Conservation (phyloP, 2,888 invertebrate species). For the Chironomus riparius region DNA sequence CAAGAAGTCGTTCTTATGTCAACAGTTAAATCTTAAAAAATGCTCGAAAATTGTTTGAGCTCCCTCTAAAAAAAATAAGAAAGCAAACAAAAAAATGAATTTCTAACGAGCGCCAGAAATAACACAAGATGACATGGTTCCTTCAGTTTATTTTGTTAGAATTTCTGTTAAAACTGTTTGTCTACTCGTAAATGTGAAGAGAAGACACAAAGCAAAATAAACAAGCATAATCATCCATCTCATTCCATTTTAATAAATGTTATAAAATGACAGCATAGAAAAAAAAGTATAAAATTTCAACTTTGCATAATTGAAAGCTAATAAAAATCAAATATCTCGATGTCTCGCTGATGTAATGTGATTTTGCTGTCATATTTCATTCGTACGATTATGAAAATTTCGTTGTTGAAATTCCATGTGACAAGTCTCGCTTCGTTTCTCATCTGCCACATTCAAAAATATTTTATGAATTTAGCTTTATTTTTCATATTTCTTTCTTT, state of each 20-base stretch:
- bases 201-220: neutral
- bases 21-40: too few relatives aligned
- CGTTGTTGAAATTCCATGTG: too few relatives aligned
- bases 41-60: too few relatives aligned
- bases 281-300: slow-evolving; percentile 4
- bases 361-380: slow-evolving; percentile 12
- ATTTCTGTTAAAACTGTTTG: neutral
- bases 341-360: slow-evolving; percentile 6
- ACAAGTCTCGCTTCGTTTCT: neutral
- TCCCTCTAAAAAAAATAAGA: too few relatives aligned
- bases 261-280: neutral
- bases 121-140: neutral
- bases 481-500: neutral
- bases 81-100: too few relatives aligned
- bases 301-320: slow-evolving; percentile 22
- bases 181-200: neutral
- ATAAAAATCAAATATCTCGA: slow-evolving; percentile 9
- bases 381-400: neutral
- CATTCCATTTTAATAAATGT: too few relatives aligned
- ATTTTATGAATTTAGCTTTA: neutral
- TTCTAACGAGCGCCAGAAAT: neutral
- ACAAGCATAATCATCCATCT: too few relatives aligned
- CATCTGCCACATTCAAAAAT: neutral
- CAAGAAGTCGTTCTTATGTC: too few relatives aligned
- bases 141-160: neutral